Evolutionary conservation across 2,113 vertebrate genomes (phyloP).

Genomic region (Peromyscus polionotus): DNA sequence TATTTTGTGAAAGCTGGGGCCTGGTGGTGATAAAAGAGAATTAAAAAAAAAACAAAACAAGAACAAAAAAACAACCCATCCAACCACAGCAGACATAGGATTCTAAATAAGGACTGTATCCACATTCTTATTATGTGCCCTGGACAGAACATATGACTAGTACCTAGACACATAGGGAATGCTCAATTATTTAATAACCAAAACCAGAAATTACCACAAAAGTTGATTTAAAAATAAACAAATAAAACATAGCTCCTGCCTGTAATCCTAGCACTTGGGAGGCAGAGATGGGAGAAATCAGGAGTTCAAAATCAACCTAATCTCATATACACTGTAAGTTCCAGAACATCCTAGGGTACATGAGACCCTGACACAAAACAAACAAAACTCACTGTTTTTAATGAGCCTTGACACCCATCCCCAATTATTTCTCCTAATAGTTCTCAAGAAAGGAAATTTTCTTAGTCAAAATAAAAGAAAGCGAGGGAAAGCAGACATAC

Average conservation of each 20-base stretch:
- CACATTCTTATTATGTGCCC: slow-evolving; percentile 1
- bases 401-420: neutral
- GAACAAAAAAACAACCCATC: slow-evolving; percentile 47
- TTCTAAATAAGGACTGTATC: neutral
- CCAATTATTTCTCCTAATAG: slow-evolving; percentile 43
- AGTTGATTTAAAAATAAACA: neutral
- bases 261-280: neutral
- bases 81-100: slow-evolving; percentile 26
- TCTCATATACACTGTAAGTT: neutral
- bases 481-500: neutral
- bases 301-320: neutral
- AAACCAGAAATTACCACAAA: neutral
- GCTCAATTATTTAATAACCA: slow-evolving; percentile 17
- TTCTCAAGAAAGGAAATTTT: slow-evolving; percentile 42
- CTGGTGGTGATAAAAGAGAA: neutral
- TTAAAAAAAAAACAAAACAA: slow-evolving; percentile 56
- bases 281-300: neutral
- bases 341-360: too few relatives aligned
- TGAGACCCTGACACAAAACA: neutral
- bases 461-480: neutral
- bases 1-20: neutral
- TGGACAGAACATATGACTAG: neutral
- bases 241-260: neutral
- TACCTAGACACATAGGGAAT: neutral
- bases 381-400: slow-evolving; percentile 14